Conservation (phyloP, 2,113 vertebrate genomes). For the Hippoglossus stenolepis region DNA sequence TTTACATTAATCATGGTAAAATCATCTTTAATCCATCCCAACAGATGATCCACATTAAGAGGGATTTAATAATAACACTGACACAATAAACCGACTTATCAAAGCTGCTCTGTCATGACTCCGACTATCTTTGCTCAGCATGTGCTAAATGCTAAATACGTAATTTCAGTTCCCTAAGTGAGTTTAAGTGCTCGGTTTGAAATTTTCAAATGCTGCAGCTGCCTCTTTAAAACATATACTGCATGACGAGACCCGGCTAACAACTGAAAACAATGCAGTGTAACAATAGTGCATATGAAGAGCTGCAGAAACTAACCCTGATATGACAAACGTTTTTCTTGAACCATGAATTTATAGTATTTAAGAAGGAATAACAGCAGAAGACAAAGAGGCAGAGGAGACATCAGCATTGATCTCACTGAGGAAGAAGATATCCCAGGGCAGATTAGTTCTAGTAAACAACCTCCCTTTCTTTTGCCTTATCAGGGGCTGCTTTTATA, state of each 20-base stretch:
- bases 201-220: conserved; percentile 29
- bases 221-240: conserved; percentile 19
- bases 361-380: conserved; percentile 21
- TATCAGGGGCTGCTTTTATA: conserved; percentile 53
- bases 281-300: conserved; percentile 7
- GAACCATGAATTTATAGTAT: conserved; percentile 41
- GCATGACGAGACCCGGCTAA: conserved; percentile 38
- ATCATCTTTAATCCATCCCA: no score
- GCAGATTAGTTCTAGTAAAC: conserved; percentile 47
- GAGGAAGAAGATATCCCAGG: conserved; percentile 21
- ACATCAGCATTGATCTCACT: conserved; percentile 42
- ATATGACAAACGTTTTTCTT: conserved; percentile 23
- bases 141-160: conserved; percentile 49
- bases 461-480: conserved; percentile 37
- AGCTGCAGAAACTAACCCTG: conserved; percentile 21
- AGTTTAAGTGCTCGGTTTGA: conserved; percentile 1
- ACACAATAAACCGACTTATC: conserved; percentile 31
- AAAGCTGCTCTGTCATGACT: background rate
- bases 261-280: background rate
- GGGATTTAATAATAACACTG: conserved; percentile 13
- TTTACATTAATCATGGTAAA: no score
- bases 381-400: conserved; percentile 7
- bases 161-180: conserved; percentile 11
- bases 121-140: background rate
- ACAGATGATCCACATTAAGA: background rate